These are phyloP conservation scores for Eupithecia exiguata DNA, from an alignment of 2,888 invertebrate species.

Conservation along the genomic window DNA sequence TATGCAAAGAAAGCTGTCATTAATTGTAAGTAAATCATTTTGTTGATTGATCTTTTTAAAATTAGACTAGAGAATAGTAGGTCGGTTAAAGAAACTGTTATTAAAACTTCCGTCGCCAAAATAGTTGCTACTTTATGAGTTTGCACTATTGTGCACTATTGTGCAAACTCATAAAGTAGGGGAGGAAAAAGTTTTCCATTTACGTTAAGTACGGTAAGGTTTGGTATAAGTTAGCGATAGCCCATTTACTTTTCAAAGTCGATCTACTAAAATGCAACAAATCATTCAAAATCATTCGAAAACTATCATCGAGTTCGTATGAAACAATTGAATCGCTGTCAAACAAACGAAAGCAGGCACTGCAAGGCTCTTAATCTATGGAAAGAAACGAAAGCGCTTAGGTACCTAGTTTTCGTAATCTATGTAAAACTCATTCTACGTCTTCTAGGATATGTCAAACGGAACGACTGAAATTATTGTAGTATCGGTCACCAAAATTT, in stretches of 20 bases:
- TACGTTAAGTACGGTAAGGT: no score
- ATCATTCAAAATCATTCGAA: neutral
- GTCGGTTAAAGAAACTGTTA: neutral
- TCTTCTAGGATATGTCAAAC: neutral
- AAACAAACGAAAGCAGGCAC: neutral
- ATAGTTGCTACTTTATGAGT: neutral
- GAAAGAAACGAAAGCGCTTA: neutral
- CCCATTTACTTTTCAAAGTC: neutral
- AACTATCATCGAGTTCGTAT: neutral
- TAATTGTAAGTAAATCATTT: constrained; percentile 59
- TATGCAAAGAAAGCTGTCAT: constrained; percentile 53
- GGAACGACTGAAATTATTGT: no score
- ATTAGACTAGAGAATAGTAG: neutral
- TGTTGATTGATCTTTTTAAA: neutral
- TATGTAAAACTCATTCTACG: neutral
- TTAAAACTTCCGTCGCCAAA: neutral
- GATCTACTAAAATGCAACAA: neutral
- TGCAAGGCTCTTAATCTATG: no score
- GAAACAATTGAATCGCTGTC: neutral
- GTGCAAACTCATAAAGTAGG: no score
- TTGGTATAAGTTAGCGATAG: no score
- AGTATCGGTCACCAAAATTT: neutral
- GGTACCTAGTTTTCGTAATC: neutral
- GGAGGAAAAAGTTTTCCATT: neutral
- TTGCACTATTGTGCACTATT: no score